Conservation (phyloP, 2,888 invertebrate species). For the Therioaphis trifolii region DNA sequence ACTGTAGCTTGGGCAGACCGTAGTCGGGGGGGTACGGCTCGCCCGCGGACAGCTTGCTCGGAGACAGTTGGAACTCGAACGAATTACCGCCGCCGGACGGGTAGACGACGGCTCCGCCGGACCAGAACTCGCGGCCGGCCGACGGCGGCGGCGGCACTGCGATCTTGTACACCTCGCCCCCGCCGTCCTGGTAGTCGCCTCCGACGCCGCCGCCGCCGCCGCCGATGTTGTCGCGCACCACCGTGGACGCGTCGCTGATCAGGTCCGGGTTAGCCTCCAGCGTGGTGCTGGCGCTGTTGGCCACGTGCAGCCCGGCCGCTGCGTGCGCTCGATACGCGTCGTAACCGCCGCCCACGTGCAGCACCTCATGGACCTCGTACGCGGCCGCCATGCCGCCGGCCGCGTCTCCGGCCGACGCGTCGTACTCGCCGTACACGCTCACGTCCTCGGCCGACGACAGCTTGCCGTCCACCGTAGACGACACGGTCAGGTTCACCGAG, state of each 20-base stretch:
- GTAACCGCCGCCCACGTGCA: conserved; percentile 23
- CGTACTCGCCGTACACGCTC: conserved; percentile 50
- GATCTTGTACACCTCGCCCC: conserved; percentile 33
- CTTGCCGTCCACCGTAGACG: conserved; percentile 44
- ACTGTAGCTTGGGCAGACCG: conserved; percentile 75
- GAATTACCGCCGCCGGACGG: background rate
- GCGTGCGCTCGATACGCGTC: conserved; percentile 30
- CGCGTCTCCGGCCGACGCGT: background rate
- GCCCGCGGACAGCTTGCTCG: conserved; percentile 78
- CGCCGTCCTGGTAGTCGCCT: conserved; percentile 18
- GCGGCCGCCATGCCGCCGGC: background rate
- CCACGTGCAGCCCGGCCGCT: conserved; percentile 5
- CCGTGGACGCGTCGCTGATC: conserved; percentile 81
- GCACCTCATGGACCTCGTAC: conserved; percentile 33
- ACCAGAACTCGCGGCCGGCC: conserved; percentile 29
- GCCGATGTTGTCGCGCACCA: conserved; percentile 70
- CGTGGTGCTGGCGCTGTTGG: background rate
- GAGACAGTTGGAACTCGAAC: conserved; percentile 73
- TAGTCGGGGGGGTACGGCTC: conserved; percentile 86
- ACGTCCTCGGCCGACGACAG: conserved; percentile 51
- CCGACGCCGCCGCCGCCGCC: conserved; percentile 68
- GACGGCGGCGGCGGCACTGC: background rate
- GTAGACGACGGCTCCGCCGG: background rate
- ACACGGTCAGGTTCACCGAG: conserved; percentile 45
- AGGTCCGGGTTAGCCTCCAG: conserved; percentile 82